phyloP scores from a whole-genome alignment of 2,113 vertebrate genomes.

The Siniperca chuatsi region DNA sequence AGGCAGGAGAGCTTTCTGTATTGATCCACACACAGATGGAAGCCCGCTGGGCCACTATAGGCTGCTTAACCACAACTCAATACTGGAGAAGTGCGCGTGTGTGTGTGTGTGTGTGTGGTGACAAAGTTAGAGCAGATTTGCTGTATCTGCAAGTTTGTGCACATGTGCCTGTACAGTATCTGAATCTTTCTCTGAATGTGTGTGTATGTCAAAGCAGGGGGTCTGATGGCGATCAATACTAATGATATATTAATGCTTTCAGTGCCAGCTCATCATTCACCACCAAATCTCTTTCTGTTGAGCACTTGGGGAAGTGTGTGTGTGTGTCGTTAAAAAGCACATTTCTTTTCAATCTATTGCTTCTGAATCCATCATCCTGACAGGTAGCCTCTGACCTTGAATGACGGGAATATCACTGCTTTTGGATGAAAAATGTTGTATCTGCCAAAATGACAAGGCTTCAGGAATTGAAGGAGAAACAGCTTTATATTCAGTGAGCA shows the following conservation, averaged over 20 bases:
- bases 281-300: slow-evolving; percentile 76
- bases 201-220: slow-evolving; percentile 53
- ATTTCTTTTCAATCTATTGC: slow-evolving; percentile 63
- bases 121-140: slow-evolving; percentile 50
- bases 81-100: slow-evolving; percentile 51
- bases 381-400: slow-evolving; percentile 67
- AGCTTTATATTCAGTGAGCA: slow-evolving; percentile 23
- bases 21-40: slow-evolving; percentile 73
- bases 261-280: slow-evolving; percentile 84
- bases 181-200: slow-evolving; percentile 35
- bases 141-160: slow-evolving; percentile 63
- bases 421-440: slow-evolving; percentile 54
- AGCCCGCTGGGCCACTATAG: slow-evolving; percentile 57
- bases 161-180: slow-evolving; percentile 42
- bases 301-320: slow-evolving; percentile 12
- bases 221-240: slow-evolving; percentile 89
- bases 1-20: slow-evolving; percentile 64
- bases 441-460: slow-evolving; percentile 30
- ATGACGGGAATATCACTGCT: slow-evolving; percentile 43
- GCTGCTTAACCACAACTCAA: slow-evolving; percentile 77
- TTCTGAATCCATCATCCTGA: slow-evolving; percentile 79
- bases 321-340: slow-evolving; percentile 47
- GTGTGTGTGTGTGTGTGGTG: slow-evolving; percentile 29
- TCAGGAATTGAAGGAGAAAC: not conserved
- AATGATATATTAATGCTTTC: slow-evolving; percentile 95